Percentiles rank a stretch among this genome's conserved stretches.
Conservation (phyloP, 2,113 vertebrate species). For the Lampris incognitus region DNA sequence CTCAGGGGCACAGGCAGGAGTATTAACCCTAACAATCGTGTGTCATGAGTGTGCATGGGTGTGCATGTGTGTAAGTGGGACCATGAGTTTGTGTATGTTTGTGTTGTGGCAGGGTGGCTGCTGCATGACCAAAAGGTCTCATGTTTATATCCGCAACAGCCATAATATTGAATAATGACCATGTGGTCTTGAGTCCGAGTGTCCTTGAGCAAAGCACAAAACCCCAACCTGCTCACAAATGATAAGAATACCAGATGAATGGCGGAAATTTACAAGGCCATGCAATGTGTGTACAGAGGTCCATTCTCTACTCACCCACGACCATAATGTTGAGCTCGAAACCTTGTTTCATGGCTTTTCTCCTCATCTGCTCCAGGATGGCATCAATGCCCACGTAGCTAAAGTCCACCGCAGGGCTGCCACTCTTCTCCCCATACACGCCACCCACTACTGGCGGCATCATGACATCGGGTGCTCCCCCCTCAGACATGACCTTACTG, state of each 20-base stretch:
- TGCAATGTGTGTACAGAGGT: neutral
- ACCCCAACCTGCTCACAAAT: too few species aligned
- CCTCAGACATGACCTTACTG: constrained; percentile 88
- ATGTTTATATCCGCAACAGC: neutral
- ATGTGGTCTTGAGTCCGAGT: neutral
- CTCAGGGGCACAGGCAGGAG: too few species aligned
- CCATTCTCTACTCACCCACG: constrained; percentile 65
- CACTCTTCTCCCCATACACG: constrained; percentile 78
- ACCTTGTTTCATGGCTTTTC: constrained; percentile 99
- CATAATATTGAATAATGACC: neutral
- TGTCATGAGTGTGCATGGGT: too few species aligned
- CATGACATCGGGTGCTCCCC: constrained; percentile 65
- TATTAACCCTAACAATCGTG: too few species aligned
- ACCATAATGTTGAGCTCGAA: constrained; percentile 98
- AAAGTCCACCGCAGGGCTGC: constrained; percentile 84
- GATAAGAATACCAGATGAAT: neutral
- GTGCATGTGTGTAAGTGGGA: too few species aligned
- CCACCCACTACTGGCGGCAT: constrained; percentile 74
- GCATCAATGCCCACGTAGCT: constrained; percentile 98
- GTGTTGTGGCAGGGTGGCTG: too few species aligned
- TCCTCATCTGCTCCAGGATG: constrained; percentile 98
- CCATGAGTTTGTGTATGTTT: too few species aligned
- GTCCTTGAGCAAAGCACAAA: neutral
- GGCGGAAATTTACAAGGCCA: neutral
- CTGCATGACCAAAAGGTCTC: too few species aligned